phyloP scores from a whole-genome alignment of 2,888 invertebrate species.

The Deilephila porcellus region DNA sequence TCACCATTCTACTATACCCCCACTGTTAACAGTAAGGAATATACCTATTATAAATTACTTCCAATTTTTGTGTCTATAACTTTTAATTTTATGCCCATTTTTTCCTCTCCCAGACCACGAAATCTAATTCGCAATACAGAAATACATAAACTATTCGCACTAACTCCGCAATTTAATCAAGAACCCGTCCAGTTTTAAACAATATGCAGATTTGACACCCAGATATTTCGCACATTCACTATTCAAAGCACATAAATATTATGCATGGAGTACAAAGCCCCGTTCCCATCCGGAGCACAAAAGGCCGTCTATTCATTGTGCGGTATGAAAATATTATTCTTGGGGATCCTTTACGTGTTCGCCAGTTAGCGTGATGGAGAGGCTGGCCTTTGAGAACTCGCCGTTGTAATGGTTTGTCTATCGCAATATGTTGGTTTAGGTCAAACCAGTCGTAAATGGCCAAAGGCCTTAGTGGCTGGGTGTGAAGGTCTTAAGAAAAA shows the following conservation, averaged over 20 bases:
- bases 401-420: constrained; percentile 13
- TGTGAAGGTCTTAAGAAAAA: neutral
- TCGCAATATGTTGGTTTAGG: constrained; percentile 11
- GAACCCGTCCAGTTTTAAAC: neutral
- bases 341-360: constrained; percentile 43
- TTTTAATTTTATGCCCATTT: too few relatives aligned
- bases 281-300: constrained; percentile 43
- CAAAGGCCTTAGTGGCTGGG: neutral
- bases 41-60: too few relatives aligned
- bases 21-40: too few relatives aligned
- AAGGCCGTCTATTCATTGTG: constrained; percentile 45
- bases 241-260: constrained; percentile 32
- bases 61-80: neutral
- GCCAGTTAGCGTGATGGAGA: constrained; percentile 43
- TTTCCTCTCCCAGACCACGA: neutral
- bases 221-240: constrained; percentile 27
- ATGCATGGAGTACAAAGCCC: constrained; percentile 35
- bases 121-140: neutral
- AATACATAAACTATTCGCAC: neutral
- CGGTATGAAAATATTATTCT: constrained; percentile 53
- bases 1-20: too few relatives aligned
- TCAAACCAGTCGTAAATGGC: neutral
- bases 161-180: neutral
- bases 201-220: constrained; percentile 10
- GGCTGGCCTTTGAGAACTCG: constrained; percentile 32